Evolutionary conservation across 2,888 invertebrate species (phyloP), one percentile per base, ranked within the genome.

Genomic region (Blera fallax): DNA sequence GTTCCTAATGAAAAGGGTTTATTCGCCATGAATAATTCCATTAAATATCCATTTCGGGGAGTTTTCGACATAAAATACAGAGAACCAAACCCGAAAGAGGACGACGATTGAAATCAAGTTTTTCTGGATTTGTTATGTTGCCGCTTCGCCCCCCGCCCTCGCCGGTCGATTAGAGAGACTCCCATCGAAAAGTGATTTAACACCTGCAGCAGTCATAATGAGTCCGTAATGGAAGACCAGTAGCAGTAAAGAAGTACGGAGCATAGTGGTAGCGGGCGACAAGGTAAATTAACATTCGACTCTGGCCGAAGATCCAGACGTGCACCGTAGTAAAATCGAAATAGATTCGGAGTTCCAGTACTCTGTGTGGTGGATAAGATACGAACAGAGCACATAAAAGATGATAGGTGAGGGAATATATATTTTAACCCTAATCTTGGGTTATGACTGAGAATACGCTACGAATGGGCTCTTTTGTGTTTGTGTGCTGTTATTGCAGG

Each of bases 141-240:
- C 2, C 4, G 24, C 2, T 29, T 48, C 62, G 64, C 18, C 65
- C 64, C 64, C 58, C n/a, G n/a, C n/a, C n/a, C n/a, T n/a, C n/a
- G n/a, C 29, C 10, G 65, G 32, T 70, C 56, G 67, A 43, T 74
- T 64, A 58, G 82, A 58, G 69, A 48, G 34, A 50, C 58, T 64
- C 54, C 72, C 65, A 70, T 58, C 65, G 50, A 37, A 73, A 84
- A 85, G 85, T 81, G 85, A 85, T 81, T 85, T 85, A 80, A 85
- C 85, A 85, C 85, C 85, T 85, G 85, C 85, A 85, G 72, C 84
- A 80, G 70, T 76, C 85, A 85, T 85, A 85, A 85, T 85, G 85
- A 81, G 72, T 77, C 72, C 76, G 70, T 85, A 85, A 85, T 85
- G 76, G 85, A 85, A 85, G 81, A 85, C 85, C 85, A 81, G 85